Evolutionary conservation across 2,113 vertebrate genomes (phyloP).

Genomic region (Corythaeola cristata): DNA sequence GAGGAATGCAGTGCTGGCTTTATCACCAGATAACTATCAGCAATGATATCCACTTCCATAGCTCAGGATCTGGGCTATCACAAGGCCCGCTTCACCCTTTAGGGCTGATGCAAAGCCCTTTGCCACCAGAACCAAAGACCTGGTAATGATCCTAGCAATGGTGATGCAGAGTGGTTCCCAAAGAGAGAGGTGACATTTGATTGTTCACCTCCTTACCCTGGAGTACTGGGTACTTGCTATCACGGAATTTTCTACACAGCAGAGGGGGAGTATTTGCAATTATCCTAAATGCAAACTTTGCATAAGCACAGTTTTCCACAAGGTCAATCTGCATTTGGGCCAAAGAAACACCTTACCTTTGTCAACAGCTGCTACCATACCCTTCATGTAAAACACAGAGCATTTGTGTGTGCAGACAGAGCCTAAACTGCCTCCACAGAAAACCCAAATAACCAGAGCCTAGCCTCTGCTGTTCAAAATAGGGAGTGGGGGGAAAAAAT

Average conservation of each 20-base stretch:
- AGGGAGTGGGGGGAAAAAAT: neutral
- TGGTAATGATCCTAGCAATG: too few relatives aligned
- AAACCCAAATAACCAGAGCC: neutral
- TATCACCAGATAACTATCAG: neutral
- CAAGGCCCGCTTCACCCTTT: neutral
- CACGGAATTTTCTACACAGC: neutral
- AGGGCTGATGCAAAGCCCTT: neutral
- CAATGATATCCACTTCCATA: rapidly evolving
- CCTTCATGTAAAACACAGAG: neutral
- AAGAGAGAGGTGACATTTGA: neutral
- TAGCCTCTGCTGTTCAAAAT: neutral
- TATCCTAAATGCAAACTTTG: neutral
- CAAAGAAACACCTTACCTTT: neutral
- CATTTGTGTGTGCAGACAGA: neutral
- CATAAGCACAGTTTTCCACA: neutral
- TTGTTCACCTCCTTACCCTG: neutral
- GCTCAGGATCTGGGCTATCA: neutral
- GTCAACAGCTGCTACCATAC: neutral
- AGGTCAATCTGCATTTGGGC: neutral
- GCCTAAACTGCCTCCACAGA: neutral
- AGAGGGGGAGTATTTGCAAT: neutral
- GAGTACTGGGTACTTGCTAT: neutral
- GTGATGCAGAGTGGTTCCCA: neutral
- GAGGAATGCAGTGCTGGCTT: neutral
- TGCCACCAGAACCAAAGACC: neutral